Base-by-base conservation (phyloP, 1,140 invertebrate genomes). In the Sycophila sp. region DNA sequence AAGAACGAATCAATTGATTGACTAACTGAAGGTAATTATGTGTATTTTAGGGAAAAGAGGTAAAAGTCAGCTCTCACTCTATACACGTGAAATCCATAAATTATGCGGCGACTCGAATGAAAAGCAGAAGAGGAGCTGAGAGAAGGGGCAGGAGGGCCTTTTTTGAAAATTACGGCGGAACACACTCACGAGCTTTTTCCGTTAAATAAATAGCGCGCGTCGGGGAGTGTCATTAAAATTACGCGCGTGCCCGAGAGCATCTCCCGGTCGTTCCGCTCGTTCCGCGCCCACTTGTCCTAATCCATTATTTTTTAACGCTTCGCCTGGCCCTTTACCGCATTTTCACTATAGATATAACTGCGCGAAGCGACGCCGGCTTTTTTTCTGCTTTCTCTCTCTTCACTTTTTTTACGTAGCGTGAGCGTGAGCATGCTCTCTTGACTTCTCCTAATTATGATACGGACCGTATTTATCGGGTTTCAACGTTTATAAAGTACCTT, bases 271-370 rank as follows among this genome's bases (percentile, higher is more conserved):
- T n/a, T n/a, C n/a, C 65, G 49, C 55, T 47, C 28, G 40, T 17
- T 51, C 13, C 11, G 1, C 13, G 7, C 45, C 59, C 30, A 60
- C 64, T 62, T 49, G 69, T 69, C 71, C 67, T 60, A 69, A 64
- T 63, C 69, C 71, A 78, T 79, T 79, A 79, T 78, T 79, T 78
- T 79, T 79, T 77, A 77, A 78, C 70, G 63, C 56, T 40, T 17
- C 26, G n/a, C 32, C 11, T 24, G 55, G 26, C 32, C n/a, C n/a
- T 26, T 28, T 74, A 64, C 55, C 69, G 45, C 32, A n/a, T 58
- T 62, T 40, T 24, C 30, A 6, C 45, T 51, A 24, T 51, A 51
- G 42, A 42, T 42, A 6, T 42, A 6, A 15, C n/a, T 22, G 30
- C 30, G 22, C 22, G 1, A 4, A 11, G 2, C 11, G 1, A 28